Base-by-base conservation (phyloP, 2,113 vertebrate genomes). In the Camelus dromedarius region DNA sequence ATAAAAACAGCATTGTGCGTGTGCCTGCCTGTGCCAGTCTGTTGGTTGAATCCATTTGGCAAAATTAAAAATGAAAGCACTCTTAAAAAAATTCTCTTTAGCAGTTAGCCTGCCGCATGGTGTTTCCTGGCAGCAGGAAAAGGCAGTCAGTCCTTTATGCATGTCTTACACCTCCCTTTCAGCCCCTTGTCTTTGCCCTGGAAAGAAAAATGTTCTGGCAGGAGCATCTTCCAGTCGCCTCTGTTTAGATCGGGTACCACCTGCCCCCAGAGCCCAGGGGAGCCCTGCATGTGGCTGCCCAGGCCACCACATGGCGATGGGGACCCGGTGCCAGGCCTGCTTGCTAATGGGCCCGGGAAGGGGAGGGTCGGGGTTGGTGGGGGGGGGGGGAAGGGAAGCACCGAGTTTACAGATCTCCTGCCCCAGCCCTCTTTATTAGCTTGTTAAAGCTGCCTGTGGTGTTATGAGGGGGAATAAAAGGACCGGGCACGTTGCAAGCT, bases 231-330 rank as follows among this genome's bases (percentile, higher is more conserved):
- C 82, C 93, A 50, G 95, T 97, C 97, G 91, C 98, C 98, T 97
- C 89, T 56, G 93, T 97, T 19, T 80, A 96, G 98, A 97, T 97
- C 26, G 83, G 62, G 54, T 38, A 52, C 98, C 98, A 98, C 98
- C 98, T 99, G 98, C 98, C 91, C 98, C 96, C 91, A 26, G 48
- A 95, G 96, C 98, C 97, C 95, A 85, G 95, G 98, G 98, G 98
- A 98, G 89, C 32, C 96, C 97, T 67, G 42, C 67, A 91, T 91
- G 85, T 97, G 85, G 97, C 80, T 97, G 95, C 77, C 69, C 95
- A 96, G 98, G 96, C 97, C 66, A 70, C 97, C 81, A 66, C 97
- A 97, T 98, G 98, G 96, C 67, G 97, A 96, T 83, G 89, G 96
- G 96, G 96, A 97, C 95, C 64, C 76, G 48, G 93, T 98, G 98